phyloP scores from a whole-genome alignment of 1,140 invertebrate genomes.

The Zaprionus vittiger region DNA sequence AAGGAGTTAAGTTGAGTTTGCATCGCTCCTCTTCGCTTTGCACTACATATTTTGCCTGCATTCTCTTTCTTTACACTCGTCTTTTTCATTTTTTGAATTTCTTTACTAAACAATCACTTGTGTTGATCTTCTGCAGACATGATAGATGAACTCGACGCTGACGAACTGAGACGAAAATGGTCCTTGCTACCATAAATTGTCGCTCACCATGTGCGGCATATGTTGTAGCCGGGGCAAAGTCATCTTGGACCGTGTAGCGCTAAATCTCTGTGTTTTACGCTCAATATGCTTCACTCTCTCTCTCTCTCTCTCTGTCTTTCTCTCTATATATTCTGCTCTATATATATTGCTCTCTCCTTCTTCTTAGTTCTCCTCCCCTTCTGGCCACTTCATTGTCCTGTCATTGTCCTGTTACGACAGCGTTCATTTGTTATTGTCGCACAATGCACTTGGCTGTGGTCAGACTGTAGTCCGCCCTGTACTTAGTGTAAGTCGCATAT shows the following conservation, averaged over 20 bases:
- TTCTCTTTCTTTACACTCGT: background rate
- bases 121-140: conserved; percentile 45
- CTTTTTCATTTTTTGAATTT: background rate
- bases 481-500: conserved; percentile 58
- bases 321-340: too few relatives aligned
- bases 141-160: conserved; percentile 44
- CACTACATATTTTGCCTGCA: background rate
- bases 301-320: background rate
- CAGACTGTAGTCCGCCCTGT: conserved; percentile 22
- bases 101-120: conserved; percentile 25
- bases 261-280: conserved; percentile 79
- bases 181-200: conserved; percentile 57
- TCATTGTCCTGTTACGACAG: conserved; percentile 58
- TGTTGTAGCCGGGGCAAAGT: conserved; percentile 57
- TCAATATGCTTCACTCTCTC: conserved; percentile 58
- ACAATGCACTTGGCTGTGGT: conserved; percentile 71
- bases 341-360: too few relatives aligned
- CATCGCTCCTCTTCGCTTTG: background rate
- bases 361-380: background rate
- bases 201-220: conserved; percentile 54
- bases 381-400: conserved; percentile 19
- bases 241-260: conserved; percentile 77
- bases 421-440: conserved; percentile 80
- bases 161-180: conserved; percentile 16
- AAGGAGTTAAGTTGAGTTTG: conserved; percentile 27